These are phyloP conservation scores for Tribolium madens DNA, from an alignment of 1,140 invertebrate genomes.

Conservation along the genomic window DNA sequence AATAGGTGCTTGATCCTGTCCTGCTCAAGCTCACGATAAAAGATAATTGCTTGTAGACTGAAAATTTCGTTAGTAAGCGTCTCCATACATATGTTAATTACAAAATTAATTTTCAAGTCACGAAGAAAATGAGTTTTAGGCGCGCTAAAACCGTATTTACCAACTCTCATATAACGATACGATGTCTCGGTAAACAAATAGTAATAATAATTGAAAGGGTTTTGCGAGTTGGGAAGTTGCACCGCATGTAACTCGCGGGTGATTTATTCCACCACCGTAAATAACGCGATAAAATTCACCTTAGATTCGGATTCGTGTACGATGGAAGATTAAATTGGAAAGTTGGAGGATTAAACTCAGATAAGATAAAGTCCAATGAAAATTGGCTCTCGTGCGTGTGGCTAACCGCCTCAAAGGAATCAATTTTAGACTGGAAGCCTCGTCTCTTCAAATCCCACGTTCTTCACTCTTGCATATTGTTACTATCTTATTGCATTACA, in stretches of 20 bases:
- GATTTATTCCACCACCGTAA: slow-evolving; percentile 39
- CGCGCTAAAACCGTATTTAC: slow-evolving; percentile 2
- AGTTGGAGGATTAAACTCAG: slow-evolving; percentile 37
- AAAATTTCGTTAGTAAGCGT: slow-evolving; percentile 31
- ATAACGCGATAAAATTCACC: slow-evolving; percentile 43
- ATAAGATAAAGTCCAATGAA: slow-evolving; percentile 34
- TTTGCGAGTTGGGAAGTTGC: not conserved
- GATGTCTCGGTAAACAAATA: slow-evolving; percentile 21
- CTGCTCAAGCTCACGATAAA: slow-evolving; percentile 19
- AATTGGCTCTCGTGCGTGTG: slow-evolving; percentile 27
- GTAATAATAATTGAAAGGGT: slow-evolving; percentile 17
- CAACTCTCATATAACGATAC: not conserved
- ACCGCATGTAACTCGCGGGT: slow-evolving; percentile 21
- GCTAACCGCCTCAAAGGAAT: slow-evolving; percentile 28
- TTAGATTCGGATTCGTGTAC: slow-evolving; percentile 18
- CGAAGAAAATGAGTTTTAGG: slow-evolving; percentile 39
- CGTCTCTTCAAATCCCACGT: not conserved
- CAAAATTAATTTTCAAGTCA: slow-evolving; percentile 41
- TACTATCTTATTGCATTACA: slow-evolving; percentile 12
- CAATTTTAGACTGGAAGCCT: not conserved
- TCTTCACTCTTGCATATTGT: not conserved
- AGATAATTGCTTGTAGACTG: slow-evolving; percentile 3
- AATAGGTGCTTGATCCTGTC: not conserved
- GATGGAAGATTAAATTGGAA: slow-evolving; percentile 41
- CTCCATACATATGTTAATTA: slow-evolving; percentile 40